Evolutionary conservation across 1,140 invertebrate genomes (phyloP).

Genomic region (Octopus bimaculoides): DNA sequence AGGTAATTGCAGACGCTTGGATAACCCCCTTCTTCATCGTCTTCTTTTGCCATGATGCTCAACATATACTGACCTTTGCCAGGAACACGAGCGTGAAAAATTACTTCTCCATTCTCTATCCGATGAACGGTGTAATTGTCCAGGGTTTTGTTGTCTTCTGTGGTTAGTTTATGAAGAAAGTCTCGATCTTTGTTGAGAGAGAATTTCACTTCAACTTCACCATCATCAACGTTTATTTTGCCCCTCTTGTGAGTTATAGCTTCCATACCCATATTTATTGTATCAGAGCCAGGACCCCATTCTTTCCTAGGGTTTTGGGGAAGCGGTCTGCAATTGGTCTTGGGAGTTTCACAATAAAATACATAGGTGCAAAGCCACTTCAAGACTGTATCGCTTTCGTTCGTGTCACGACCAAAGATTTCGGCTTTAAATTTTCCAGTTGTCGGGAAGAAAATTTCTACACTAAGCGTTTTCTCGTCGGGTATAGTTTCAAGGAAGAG

Average conservation of each 20-base stretch:
- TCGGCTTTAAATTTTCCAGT: slow-evolving; percentile 36
- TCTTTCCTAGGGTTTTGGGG: slow-evolving; percentile 40
- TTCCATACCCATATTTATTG: slow-evolving; percentile 32
- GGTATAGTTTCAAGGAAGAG: slow-evolving; percentile 36
- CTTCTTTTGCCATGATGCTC: slow-evolving; percentile 30
- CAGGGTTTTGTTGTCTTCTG: slow-evolving; percentile 27
- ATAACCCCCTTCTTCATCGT: slow-evolving; percentile 22
- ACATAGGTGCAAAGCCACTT: slow-evolving; percentile 29
- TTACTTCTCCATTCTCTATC: slow-evolving; percentile 38
- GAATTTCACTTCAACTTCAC: slow-evolving; percentile 39
- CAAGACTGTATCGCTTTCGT: slow-evolving; percentile 25
- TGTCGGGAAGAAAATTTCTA: slow-evolving; percentile 31
- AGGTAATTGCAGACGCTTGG: slow-evolving; percentile 42
- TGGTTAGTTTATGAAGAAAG: slow-evolving; percentile 36
- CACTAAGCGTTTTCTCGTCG: slow-evolving; percentile 26
- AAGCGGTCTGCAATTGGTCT: slow-evolving; percentile 31
- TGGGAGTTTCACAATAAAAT: slow-evolving; percentile 30
- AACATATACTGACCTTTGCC: slow-evolving; percentile 40
- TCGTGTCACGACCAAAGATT: slow-evolving; percentile 39
- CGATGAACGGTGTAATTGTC: slow-evolving; percentile 38
- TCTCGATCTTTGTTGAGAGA: slow-evolving; percentile 32
- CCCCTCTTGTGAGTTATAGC: slow-evolving; percentile 38
- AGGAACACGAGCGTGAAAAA: slow-evolving; percentile 42
- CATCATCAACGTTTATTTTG: slow-evolving; percentile 32
- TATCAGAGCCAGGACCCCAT: slow-evolving; percentile 38